Evolutionary conservation across 23 tunicate genomes (phyloP).

Genomic region (Styela clava): DNA sequence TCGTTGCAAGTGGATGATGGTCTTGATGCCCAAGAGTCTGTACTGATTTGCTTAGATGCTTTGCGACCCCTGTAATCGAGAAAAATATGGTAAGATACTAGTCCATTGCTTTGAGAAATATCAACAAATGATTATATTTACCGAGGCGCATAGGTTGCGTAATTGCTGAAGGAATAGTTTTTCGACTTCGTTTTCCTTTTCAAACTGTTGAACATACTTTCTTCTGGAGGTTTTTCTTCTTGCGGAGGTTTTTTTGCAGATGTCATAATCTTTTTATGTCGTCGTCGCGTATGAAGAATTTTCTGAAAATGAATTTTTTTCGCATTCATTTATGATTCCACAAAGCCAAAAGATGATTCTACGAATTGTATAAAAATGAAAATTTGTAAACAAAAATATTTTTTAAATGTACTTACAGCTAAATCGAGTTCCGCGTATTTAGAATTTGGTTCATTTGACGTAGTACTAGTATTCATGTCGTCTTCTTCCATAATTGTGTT

Average conservation of each 20-base stretch:
- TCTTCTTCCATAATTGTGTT: neutral
- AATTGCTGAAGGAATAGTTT: conserved; percentile 11
- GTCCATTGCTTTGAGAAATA: neutral
- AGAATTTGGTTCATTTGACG: conserved; percentile 11
- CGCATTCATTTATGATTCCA: neutral
- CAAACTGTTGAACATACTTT: conserved; percentile 10
- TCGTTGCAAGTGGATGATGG: conserved; percentile 60
- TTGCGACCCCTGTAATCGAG: conserved; percentile 6
- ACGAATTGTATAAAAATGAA: neutral
- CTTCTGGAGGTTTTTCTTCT: conserved; percentile 22
- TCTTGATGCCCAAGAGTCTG: conserved; percentile 29
- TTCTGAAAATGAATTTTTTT: conserved; percentile 35
- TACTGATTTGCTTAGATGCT: neutral
- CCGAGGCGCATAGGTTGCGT: conserved; percentile 11
- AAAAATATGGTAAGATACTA: neutral
- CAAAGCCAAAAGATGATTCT: neutral
- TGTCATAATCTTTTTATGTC: conserved; percentile 45
- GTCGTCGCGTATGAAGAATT: conserved; percentile 79
- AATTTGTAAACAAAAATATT: neutral
- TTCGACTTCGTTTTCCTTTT: conserved; percentile 19
- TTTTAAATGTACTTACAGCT: conserved; percentile 45
- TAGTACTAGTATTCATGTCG: neutral
- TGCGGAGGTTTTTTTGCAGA: conserved; percentile 12
- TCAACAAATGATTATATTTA: neutral
- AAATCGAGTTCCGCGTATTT: conserved; percentile 79